Evolutionary conservation across 2,888 invertebrate species (phyloP).

Genomic region (Ptilodon capucinus): DNA sequence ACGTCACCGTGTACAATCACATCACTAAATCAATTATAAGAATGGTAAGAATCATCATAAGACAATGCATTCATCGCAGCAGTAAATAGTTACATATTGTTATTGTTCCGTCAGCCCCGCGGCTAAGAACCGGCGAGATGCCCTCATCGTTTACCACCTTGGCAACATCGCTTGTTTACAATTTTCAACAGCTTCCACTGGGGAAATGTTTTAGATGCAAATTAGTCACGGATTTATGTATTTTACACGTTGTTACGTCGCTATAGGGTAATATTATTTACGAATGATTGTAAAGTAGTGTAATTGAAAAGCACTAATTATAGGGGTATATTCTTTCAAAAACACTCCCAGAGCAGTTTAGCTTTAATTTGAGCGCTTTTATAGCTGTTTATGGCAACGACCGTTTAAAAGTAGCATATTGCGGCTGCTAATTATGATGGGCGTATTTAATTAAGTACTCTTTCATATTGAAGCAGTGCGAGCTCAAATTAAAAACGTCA

Average conservation of each 20-base stretch:
- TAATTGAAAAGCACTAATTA: neutral
- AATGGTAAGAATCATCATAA: constrained; percentile 4
- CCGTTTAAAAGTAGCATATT: neutral
- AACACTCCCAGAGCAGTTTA: neutral
- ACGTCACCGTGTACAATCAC: neutral
- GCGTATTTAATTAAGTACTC: constrained; percentile 14
- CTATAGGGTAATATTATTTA: neutral
- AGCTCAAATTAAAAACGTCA: constrained; percentile 8
- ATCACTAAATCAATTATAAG: neutral
- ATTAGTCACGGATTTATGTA: constrained; percentile 14
- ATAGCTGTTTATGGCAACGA: neutral
- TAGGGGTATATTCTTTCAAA: neutral
- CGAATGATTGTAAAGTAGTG: neutral
- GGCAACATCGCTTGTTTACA: constrained; percentile 29
- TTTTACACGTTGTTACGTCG: constrained; percentile 3
- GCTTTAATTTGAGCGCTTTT: neutral
- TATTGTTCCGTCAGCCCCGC: constrained; percentile 24
- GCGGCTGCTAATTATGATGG: constrained; percentile 7
- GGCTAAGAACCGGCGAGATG: constrained; percentile 15
- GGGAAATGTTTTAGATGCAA: constrained; percentile 15
- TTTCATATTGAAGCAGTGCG: constrained; percentile 12
- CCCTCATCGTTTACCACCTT: constrained; percentile 26
- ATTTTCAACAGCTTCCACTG: constrained; percentile 17
- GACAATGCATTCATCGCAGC: neutral
- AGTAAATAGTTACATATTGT: constrained; percentile 14